Evolutionary conservation across 2,797 vertebrate genomes (phyloP), one percentile per base, ranked within the genome.

Genomic region (Selene dorsalis): DNA sequence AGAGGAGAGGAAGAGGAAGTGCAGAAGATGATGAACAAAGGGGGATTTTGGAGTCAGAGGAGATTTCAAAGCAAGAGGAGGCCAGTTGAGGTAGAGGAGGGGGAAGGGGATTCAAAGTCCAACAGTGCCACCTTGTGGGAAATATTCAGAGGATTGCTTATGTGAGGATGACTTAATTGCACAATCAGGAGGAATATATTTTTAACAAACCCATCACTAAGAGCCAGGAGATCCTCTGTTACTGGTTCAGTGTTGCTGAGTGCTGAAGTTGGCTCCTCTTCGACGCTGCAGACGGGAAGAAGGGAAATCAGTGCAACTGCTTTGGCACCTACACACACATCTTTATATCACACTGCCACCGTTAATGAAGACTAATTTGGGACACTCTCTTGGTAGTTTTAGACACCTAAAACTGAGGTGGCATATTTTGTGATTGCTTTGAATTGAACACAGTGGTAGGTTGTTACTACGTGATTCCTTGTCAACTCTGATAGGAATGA

Each of bases 171-270:
- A 28, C 24, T 80, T 77, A 61, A 73, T 61, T 79, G 64, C 38
- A 56, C 22, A 60, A 38, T 75, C 0, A 41, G 13, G 14, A 52
- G 45, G 55, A 65, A 67, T 53, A 2, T 39, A 57, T 82, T 75
- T 88, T 77, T 73, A 74, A 93, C 93, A 47, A 82, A 95, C 93
- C 94, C 73, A 56, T 90, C 67, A 69, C 3, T 60, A 67, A 94
- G 75, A 74, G 73, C 64, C 58, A 94, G 84, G 43, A 95, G 93
- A 84, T 94, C 90, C 0, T 90, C 91, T 67, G 92, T 91, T 45
- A 79, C 26, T 65, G 73, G 71, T 62, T 91, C 60, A 55, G 57
- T 20, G 56, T 84, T 79, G 67, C 69, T 89, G 77, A 82, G 62
- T 6, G 58, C 59, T n/a, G 84, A 77, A 59, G 50, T 32, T 78